Evolutionary conservation across 2,113 vertebrate species (phyloP).

Genomic region (Odocoileus hemionus): DNA sequence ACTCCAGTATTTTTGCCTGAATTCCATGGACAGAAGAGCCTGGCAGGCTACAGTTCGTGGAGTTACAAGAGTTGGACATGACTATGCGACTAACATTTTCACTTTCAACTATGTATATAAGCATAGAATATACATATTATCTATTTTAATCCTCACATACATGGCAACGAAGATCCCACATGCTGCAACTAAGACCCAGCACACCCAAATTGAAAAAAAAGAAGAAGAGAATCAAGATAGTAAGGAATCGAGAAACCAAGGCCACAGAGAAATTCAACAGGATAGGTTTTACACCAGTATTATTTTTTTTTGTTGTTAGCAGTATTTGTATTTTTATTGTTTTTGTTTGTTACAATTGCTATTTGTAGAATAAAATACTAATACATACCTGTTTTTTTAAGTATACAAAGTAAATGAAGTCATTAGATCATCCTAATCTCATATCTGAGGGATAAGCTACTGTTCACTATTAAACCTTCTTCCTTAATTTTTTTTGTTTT

Average conservation of each 20-base stretch:
- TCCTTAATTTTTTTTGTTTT: background rate
- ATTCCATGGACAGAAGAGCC: background rate
- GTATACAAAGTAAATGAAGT: background rate
- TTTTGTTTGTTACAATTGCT: background rate
- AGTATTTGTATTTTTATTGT: background rate
- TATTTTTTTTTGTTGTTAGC: background rate
- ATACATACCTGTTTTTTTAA: background rate
- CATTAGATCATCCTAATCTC: background rate
- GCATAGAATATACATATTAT: background rate
- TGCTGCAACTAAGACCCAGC: background rate
- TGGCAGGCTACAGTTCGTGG: background rate
- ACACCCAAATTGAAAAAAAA: background rate
- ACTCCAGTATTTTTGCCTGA: background rate
- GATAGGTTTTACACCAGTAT: background rate
- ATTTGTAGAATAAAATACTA: slow-evolving; percentile 31
- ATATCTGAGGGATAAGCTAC: background rate
- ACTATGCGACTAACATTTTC: background rate
- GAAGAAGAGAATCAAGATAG: background rate
- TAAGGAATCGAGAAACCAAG: background rate
- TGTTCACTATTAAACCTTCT: background rate
- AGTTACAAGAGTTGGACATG: background rate
- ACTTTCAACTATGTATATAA: background rate
- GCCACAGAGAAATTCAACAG: background rate
- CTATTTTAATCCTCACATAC: background rate
- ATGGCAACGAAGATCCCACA: background rate